A percentile compares a stretch with the other conserved stretches of the same genome.
Conservation (phyloP, 1,140 invertebrate species). For the Drosophila arawakana region DNA sequence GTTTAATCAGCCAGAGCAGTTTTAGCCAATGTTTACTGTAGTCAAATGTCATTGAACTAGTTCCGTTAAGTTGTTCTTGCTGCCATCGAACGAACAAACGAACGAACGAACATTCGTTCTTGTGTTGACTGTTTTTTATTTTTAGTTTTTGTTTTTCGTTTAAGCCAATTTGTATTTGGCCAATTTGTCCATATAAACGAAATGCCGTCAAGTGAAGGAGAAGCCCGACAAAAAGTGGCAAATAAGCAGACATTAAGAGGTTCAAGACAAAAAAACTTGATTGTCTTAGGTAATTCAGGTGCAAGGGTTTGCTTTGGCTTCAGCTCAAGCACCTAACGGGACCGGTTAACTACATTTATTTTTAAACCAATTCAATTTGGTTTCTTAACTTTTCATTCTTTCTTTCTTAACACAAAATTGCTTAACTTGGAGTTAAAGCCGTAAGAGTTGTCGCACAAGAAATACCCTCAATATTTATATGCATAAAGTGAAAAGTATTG, state of each 20-base stretch:
- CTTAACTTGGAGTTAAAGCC: too few species aligned
- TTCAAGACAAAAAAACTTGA: neutral
- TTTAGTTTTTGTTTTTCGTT: neutral
- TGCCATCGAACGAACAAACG: neutral
- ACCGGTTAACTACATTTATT: too few species aligned
- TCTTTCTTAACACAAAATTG: too few species aligned
- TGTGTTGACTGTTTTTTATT: conserved; percentile 21
- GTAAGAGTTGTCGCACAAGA: too few species aligned
- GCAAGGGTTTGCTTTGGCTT: conserved; percentile 54
- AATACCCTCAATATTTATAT: too few species aligned
- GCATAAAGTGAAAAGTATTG: too few species aligned
- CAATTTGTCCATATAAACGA: conserved; percentile 20
- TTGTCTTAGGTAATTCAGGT: conserved; percentile 1
- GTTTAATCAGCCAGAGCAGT: neutral
- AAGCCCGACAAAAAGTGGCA: conserved; percentile 35
- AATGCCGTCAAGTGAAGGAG: conserved; percentile 32
- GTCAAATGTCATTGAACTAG: conserved; percentile 64
- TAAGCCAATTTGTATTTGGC: conserved; percentile 63
- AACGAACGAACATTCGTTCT: conserved; percentile 8
- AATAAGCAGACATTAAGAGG: neutral
- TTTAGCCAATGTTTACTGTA: conserved; percentile 5
- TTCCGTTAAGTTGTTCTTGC: conserved; percentile 48
- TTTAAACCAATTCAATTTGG: too few species aligned
- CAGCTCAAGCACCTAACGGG: neutral
- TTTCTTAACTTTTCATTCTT: too few species aligned